Evolutionary conservation across 1,140 invertebrate species (phyloP), one percentile per base, ranked within the genome.

Genomic region (Colletes gigas): DNA sequence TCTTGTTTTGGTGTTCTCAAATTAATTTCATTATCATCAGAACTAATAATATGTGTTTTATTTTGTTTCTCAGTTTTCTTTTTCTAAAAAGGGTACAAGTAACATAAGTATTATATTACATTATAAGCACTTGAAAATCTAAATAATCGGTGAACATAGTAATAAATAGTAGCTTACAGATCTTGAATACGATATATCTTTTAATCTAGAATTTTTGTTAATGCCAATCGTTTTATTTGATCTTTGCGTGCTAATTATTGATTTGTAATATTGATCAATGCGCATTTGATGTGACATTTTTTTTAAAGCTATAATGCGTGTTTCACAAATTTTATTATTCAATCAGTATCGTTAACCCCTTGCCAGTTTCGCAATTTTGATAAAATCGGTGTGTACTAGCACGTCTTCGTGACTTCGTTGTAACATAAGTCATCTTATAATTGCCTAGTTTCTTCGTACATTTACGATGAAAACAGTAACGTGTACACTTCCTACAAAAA

Each of bases 261-360:
- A 21, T 80, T 80, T 75, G 57, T 59, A 84, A n/a, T 60, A 84
- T 4, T 83, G 44, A n/a, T 84, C 82, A 19, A 84, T 74, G 5
- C 15, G 70, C 3, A 39, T 84, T 66, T 84, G 83, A 1, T 52
- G 41, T 0, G 15, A 15, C 75, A 78, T 76, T 55, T 0, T 76
- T 62, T 0, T 62, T 44, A 44, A 7, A 44, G 3, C 6, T 44
- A 2, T 44, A 44, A 44, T 9, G 8, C 30, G 8, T 44, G 44
- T 44, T 44, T 44, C 44, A 9, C 5, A 3, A 44, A 44, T 30
- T 30, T 30, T 2, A 30, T 30, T 30, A 30, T 30, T 30, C 30
- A 30, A 30, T 2, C 30, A 30, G 30, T 30, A 30, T 30, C 30
- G 30, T 30, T 30, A 30, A 30, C 30, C 30, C 30, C 2, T 30